Evolutionary conservation across 2,888 invertebrate species (phyloP), one percentile per base, ranked within the genome.

Genomic region (Calameuta filiformis): DNA sequence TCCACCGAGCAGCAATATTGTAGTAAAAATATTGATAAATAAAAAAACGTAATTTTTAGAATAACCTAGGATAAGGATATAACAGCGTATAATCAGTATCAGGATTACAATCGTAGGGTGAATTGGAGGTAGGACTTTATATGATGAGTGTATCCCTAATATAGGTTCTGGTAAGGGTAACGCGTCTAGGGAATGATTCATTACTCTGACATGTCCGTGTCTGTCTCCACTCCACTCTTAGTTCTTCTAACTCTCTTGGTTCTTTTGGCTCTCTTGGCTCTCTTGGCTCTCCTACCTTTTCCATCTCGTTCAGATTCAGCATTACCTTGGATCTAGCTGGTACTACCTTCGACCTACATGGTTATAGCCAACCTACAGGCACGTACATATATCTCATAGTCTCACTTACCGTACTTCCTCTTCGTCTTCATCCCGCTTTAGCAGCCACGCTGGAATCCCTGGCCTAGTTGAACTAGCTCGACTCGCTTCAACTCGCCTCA

Each of bases 131-230:
- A 81, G 80, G 73, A 82, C 76, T 80, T 82, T 79, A 80, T 80
- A 79, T 73, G 81, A 82, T 34, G 81, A 78, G 80, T 71, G 73
- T 77, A 78, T 81, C 35, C 81, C 77, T 76, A 79, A 79, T 73
- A 33, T 68, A 73, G 78, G 31, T 71, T n/a, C 79, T 81, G 77
- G 76, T 76, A 78, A 76, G 78, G 84, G 84, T 85, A 84, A 85
- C 86, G 83, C 84, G 84, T 80, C 84, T 81, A 80, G 84, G 84
- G 84, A 88, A 81, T 87, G 83, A 88, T 88, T 88, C 87, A 87
- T 88, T 88, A 87, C 87, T 82, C 82, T 82, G 83, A 84, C 86
- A 87, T 85, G 85, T 85, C 83, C 87, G 82, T 82, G 83, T 81
- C 83, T 84, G 83, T 85, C 83, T 85, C 83, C 82, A 80, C 83